Conservation (phyloP, 2,888 invertebrate genomes). For the Rotaria magnacalcarata region DNA sequence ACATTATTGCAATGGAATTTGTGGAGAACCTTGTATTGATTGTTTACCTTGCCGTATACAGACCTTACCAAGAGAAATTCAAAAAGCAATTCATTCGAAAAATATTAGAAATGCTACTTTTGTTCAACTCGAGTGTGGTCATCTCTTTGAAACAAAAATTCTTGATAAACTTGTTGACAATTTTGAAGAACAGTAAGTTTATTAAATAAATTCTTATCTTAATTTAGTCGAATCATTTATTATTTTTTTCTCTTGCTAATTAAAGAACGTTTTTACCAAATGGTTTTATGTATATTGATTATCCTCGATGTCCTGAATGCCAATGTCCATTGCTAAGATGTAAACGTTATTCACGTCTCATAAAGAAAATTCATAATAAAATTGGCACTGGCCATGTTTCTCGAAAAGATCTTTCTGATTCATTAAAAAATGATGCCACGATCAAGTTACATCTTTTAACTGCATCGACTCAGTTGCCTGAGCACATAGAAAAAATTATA, state of each 20-base stretch:
- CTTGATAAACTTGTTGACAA: neutral
- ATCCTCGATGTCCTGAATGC: slow-evolving; percentile 17
- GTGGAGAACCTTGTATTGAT: slow-evolving; percentile 24
- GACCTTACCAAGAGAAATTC: neutral
- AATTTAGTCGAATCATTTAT: neutral
- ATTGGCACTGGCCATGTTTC: neutral
- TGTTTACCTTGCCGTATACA: neutral
- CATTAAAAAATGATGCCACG: no score
- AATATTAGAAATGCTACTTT: neutral
- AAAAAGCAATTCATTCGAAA: neutral
- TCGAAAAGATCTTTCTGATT: no score
- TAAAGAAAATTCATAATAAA: neutral
- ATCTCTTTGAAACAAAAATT: neutral
- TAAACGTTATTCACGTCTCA: neutral
- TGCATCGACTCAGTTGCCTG: neutral
- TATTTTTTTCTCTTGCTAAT: neutral
- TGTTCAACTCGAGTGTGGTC: slow-evolving; percentile 17
- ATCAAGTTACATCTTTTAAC: neutral
- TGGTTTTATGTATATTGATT: neutral
- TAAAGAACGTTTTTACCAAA: neutral
- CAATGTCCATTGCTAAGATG: neutral
- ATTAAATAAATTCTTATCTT: neutral
- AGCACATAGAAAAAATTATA: neutral
- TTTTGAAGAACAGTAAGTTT: neutral
- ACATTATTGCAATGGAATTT: slow-evolving; percentile 2